Base-by-base conservation (phyloP, 2,888 invertebrate species). In the Malthinus seriepunctatus region DNA sequence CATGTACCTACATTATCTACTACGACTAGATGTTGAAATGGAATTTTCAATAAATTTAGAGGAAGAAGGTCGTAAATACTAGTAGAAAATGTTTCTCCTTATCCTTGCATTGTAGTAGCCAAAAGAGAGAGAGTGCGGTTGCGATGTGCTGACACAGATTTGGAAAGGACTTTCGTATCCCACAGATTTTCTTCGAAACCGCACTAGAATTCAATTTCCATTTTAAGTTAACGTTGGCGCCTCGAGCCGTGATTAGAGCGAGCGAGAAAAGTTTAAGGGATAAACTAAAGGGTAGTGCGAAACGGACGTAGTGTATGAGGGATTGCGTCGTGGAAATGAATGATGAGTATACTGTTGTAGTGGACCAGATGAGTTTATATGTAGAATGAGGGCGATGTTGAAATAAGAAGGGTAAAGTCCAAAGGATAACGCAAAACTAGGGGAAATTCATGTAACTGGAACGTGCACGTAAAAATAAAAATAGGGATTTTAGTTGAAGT, bases 161-260 rank as follows among this genome's bases (percentile, higher is more conserved):
- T 44, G 44, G 23, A 23, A 33, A 42, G 51, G 52, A 61, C 63
- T 63, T 63, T 61, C 48, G 46, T 50, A 47, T 51, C 56, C 56
- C 56, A 5, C 12, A 56, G 63, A 63, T 63, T 54, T 63, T 55
- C 60, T 57, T 53, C 55, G 48, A 66, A 63, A 66, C 62, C 65
- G 52, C 58, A 62, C 60, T 69, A 64, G 66, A 68, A 75, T 75
- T 74, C 75, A 74, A 75, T 76, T 74, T 76, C 74, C 75, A 75
- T 74, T 73, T 74, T 73, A 72, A 74, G 74, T 73, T 73, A 67
- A 70, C 69, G 63, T 66, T 63, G 64, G 65, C 67, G 69, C 69
- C 69, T 64, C 61, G 60, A 60, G 63, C 63, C 46, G 56, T 55
- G 62, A 65, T 65, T 62, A 58, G 54, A 58, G 46, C 46, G 54